Evolutionary conservation across 2,888 invertebrate genomes (phyloP), one percentile per base, ranked within the genome.

Genomic region (Serripes groenlandicus): DNA sequence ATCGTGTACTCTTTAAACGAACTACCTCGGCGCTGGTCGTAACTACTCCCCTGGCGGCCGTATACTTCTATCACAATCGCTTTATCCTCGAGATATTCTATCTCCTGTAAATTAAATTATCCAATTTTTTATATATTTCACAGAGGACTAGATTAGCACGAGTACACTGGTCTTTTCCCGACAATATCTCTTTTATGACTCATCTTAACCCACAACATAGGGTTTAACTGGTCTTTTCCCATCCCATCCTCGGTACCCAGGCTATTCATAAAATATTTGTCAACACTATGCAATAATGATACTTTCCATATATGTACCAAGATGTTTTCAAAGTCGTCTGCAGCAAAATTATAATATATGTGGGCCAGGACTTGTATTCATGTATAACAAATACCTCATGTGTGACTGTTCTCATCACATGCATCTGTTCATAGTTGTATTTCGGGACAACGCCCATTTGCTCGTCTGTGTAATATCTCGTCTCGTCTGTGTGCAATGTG

Each of bases 11-110:
- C 79, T 58, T 69, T 66, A 2, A 70, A 1, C 5, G 70, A 37
- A 34, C 83, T 83, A 7, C 83, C 76, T 15, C 78, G 30, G 9
- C 83, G 56, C 30, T 54, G 21, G 11, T 66, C 49, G 18, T 70
- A 35, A 7, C 42, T 32, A 15, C 54, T 74, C 18, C 62, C 52
- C 49, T 83, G 79, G 34, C 83, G 60, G 1, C 83, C 83, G 34
- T 80, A 74, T 21, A 83, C 28, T 70, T 83, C 83, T 42, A 83
- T 64, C 76, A 83, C 72, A 9, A 83, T 54, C 5, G 79, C 69
- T 18, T 68, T 54, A 9, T 74, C 66, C 37, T 83, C 76, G 32
- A 83, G 70, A 69, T 80, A 80, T 7, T 74, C 58, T 18, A 83
- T 66, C 56, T 64, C 69, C 83, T 83, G 62, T 1, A 26, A 34